Evolutionary conservation across 2,113 vertebrate species (phyloP).

Genomic region (Indicator maculatus): DNA sequence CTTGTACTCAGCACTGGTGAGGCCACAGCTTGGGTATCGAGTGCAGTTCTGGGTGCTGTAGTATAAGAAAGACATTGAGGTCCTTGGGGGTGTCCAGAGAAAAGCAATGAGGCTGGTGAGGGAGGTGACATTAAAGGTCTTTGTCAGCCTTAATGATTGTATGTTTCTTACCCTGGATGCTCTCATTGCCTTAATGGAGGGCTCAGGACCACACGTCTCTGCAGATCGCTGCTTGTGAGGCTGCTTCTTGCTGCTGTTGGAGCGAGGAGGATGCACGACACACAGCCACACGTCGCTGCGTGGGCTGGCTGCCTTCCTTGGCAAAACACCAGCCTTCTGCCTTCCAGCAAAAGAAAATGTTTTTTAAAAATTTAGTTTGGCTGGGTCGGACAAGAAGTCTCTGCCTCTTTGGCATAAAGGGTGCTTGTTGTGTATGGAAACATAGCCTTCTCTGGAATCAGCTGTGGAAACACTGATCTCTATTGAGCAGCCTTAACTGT

Average conservation of each 20-base stretch:
- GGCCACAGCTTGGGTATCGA: no score
- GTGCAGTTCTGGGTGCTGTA: no score
- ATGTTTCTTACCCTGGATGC: neutral
- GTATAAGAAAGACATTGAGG: no score
- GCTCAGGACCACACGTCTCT: rapidly evolving
- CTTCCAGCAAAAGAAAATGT: constrained; percentile 60
- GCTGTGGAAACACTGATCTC: neutral
- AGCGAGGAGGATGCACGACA: rapidly evolving
- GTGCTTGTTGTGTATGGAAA: neutral
- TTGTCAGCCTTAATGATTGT: no score
- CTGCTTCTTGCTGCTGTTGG: rapidly evolving
- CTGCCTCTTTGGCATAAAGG: constrained; percentile 4
- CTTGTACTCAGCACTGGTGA: no score
- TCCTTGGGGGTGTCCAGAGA: no score
- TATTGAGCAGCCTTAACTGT: constrained; percentile 3
- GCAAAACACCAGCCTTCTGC: neutral
- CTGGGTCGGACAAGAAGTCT: neutral
- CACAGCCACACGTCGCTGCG: rapidly evolving
- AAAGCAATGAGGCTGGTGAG: no score
- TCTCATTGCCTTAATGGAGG: rapidly evolving
- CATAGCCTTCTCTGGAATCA: neutral
- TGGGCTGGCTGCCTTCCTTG: neutral
- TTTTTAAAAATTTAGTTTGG: constrained; percentile 8
- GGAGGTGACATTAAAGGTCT: no score
- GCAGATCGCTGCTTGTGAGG: rapidly evolving